A percentile compares a stretch with the other conserved stretches of the same genome.
Conservation (phyloP, 1,140 invertebrate species). For the Pectinophora gossypiella region DNA sequence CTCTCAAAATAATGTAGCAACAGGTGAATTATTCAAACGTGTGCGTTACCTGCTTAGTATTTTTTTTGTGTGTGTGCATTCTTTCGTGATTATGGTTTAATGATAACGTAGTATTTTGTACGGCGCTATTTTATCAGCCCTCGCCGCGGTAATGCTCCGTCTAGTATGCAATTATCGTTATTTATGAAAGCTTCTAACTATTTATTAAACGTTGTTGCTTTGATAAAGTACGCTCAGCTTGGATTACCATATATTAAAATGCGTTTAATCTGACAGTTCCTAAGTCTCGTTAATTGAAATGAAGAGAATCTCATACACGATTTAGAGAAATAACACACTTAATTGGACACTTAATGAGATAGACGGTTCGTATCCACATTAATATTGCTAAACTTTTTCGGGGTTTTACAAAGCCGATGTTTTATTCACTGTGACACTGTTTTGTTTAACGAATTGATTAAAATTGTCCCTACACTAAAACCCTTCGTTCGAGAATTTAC, state of each 20-base stretch:
- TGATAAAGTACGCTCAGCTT: not conserved
- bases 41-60: slow-evolving; percentile 31
- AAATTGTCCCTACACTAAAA: not conserved
- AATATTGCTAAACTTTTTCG: too few relatives aligned
- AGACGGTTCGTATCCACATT: too few relatives aligned
- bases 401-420: too few relatives aligned
- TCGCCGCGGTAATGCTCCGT: slow-evolving; percentile 17
- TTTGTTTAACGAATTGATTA: too few relatives aligned
- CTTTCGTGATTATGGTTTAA: slow-evolving; percentile 53
- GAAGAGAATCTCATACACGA: too few relatives aligned
- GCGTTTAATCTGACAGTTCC: too few relatives aligned
- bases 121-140: slow-evolving; percentile 39
- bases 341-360: too few relatives aligned
- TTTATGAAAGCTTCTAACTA: slow-evolving; percentile 17
- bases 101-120: slow-evolving; percentile 59
- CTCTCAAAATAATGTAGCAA: slow-evolving; percentile 51
- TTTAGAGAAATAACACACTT: too few relatives aligned
- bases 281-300: too few relatives aligned
- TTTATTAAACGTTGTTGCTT: not conserved
- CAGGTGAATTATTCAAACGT: slow-evolving; percentile 63
- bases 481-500: not conserved
- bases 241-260: not conserved
- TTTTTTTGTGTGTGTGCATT: slow-evolving; percentile 42
- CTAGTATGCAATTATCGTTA: slow-evolving; percentile 32
- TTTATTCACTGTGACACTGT: too few relatives aligned